Evolutionary conservation across 2,888 invertebrate species (phyloP).

Genomic region (Ophion costatus): DNA sequence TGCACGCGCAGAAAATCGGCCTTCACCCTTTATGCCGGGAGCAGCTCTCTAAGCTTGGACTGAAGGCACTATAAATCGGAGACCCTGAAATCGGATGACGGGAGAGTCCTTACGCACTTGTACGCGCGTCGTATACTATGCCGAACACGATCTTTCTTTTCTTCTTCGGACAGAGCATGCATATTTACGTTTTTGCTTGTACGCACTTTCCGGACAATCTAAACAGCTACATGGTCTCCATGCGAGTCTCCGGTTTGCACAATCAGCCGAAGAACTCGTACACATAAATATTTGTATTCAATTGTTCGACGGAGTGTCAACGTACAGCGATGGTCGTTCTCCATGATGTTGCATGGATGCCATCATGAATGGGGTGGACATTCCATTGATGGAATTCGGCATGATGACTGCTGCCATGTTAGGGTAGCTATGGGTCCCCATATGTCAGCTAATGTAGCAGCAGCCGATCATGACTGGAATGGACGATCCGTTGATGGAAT

Average conservation of each 20-base stretch:
- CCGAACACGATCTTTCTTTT: slow-evolving; percentile 37
- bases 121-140: not conserved
- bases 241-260: not conserved
- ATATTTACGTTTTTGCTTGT: slow-evolving; percentile 1
- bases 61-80: slow-evolving; percentile 23
- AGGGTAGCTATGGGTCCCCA: too few relatives aligned
- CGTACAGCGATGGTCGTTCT: too few relatives aligned
- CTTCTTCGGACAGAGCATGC: not conserved
- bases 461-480: too few relatives aligned
- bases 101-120: slow-evolving; percentile 31
- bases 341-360: too few relatives aligned
- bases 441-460: too few relatives aligned
- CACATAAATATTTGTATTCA: too few relatives aligned
- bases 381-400: too few relatives aligned
- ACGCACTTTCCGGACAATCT: not conserved
- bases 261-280: not conserved
- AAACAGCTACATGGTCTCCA: not conserved
- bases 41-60: slow-evolving; percentile 29
- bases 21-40: slow-evolving; percentile 60
- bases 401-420: too few relatives aligned
- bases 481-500: too few relatives aligned
- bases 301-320: too few relatives aligned
- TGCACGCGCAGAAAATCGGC: slow-evolving; percentile 60
- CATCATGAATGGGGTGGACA: too few relatives aligned
- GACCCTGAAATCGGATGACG: slow-evolving; percentile 51